Conservation (phyloP, 2,888 invertebrate species). For the Argynnis bischoffii region DNA sequence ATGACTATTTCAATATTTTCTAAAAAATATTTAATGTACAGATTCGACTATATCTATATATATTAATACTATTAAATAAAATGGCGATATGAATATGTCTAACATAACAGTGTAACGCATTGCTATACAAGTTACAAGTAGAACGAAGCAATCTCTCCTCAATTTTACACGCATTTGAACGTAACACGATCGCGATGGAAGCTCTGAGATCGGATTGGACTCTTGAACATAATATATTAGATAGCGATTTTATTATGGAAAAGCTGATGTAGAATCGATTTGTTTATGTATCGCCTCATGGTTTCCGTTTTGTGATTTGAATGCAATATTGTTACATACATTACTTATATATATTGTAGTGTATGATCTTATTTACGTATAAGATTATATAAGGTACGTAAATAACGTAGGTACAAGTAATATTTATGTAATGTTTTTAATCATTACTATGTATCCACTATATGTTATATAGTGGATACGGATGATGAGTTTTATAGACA, state of each 20-base stretch:
- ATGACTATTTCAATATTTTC: too few species aligned
- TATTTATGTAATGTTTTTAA: too few species aligned
- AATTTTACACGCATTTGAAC: conserved; percentile 77
- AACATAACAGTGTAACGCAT: conserved; percentile 51
- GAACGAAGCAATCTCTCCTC: conserved; percentile 69
- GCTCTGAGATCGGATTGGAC: conserved; percentile 43
- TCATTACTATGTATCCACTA: too few species aligned
- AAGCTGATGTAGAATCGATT: conserved; percentile 20
- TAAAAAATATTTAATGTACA: too few species aligned
- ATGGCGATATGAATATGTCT: conserved; percentile 4
- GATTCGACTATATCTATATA: too few species aligned
- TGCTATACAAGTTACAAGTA: conserved; percentile 46
- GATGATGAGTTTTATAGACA: too few species aligned
- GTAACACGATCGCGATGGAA: conserved; percentile 64
- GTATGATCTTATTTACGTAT: too few species aligned
- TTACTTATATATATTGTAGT: not conserved
- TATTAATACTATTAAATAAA: too few species aligned
- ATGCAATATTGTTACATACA: conserved; percentile 6
- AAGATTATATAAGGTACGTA: too few species aligned
- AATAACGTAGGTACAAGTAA: too few species aligned
- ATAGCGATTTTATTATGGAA: conserved; percentile 22
- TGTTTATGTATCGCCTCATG: conserved; percentile 11
- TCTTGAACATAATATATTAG: conserved; percentile 29
- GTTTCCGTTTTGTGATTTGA: conserved; percentile 9
- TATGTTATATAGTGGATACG: too few species aligned